Evolutionary conservation across 2,113 vertebrate species (phyloP).

Genomic region (Nycticorax nycticorax): DNA sequence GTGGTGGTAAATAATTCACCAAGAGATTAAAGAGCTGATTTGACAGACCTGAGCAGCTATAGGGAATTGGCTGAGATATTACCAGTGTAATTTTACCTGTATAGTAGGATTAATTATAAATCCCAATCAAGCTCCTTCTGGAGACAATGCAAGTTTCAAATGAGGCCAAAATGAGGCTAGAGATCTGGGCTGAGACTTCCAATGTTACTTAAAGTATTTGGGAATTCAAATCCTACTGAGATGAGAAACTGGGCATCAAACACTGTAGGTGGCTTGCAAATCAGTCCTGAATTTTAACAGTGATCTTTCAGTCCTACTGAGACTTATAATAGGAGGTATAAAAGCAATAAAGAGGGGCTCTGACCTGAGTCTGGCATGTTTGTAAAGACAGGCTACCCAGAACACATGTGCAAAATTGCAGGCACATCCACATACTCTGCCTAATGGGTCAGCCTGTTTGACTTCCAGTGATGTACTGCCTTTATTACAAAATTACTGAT

Average conservation of each 20-base stretch:
- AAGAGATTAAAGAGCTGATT: background rate
- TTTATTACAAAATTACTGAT: constrained; percentile 1
- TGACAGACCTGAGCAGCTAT: background rate
- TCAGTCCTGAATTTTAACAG: background rate
- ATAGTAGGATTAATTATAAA: constrained; percentile 3
- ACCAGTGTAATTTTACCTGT: background rate
- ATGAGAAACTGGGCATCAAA: background rate
- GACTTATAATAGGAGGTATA: background rate
- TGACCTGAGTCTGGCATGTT: background rate
- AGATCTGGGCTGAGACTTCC: background rate
- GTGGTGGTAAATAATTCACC: background rate
- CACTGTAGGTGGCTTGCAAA: background rate
- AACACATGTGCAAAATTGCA: background rate
- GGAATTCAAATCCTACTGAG: background rate
- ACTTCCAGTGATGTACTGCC: background rate
- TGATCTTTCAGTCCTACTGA: background rate
- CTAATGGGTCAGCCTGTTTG: background rate
- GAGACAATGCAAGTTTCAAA: background rate
- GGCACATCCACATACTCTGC: background rate
- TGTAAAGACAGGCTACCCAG: background rate
- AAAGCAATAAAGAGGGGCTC: background rate
- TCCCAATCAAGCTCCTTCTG: background rate
- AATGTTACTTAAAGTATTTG: background rate
- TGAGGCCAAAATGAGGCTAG: background rate
- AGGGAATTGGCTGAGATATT: background rate